These are phyloP conservation scores for Hyphantria cunea DNA, from an alignment of 1,140 invertebrate genomes.

Conservation along the genomic window DNA sequence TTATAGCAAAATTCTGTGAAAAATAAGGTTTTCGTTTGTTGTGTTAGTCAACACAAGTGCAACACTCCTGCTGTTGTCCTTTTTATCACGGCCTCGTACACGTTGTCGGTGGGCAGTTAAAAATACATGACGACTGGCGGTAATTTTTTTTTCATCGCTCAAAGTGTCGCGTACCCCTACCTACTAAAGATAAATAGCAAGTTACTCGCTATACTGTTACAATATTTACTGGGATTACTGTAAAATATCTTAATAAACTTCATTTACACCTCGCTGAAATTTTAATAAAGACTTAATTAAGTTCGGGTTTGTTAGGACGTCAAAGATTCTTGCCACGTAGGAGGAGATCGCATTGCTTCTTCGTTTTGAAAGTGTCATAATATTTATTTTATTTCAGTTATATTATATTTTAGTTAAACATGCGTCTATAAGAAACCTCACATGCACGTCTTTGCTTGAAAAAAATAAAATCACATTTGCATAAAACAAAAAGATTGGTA, in stretches of 20 bases:
- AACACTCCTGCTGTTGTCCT: constrained; percentile 24
- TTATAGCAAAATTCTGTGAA: constrained; percentile 20
- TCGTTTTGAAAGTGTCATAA: background rate
- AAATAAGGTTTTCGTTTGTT: constrained; percentile 24
- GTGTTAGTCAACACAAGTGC: constrained; percentile 19
- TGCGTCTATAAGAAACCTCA: too few relatives aligned
- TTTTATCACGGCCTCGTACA: constrained; percentile 18
- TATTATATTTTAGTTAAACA: too few relatives aligned
- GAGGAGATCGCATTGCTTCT: constrained; percentile 1
- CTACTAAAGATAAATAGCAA: constrained; percentile 9
- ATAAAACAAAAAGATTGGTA: constrained; percentile 10
- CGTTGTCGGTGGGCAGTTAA: constrained; percentile 17
- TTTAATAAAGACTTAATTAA: constrained; percentile 29
- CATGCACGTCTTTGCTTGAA: too few relatives aligned
- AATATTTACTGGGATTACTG: constrained; percentile 19
- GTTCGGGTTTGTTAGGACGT: constrained; percentile 10
- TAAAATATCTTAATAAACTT: constrained; percentile 24
- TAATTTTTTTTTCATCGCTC: constrained; percentile 19
- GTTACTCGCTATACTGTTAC: constrained; percentile 8
- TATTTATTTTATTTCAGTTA: too few relatives aligned
- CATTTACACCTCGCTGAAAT: constrained; percentile 17
- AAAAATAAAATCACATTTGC: constrained; percentile 9
- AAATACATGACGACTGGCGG: constrained; percentile 19
- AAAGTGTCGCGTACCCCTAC: constrained; percentile 15
- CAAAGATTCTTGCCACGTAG: background rate